Percentiles rank a stretch among this genome's conserved stretches.
Evolutionary conservation across 35 echinoderm and acorn worm genomes (phyloP).

Genomic region (Heliocidaris erythrogramma): DNA sequence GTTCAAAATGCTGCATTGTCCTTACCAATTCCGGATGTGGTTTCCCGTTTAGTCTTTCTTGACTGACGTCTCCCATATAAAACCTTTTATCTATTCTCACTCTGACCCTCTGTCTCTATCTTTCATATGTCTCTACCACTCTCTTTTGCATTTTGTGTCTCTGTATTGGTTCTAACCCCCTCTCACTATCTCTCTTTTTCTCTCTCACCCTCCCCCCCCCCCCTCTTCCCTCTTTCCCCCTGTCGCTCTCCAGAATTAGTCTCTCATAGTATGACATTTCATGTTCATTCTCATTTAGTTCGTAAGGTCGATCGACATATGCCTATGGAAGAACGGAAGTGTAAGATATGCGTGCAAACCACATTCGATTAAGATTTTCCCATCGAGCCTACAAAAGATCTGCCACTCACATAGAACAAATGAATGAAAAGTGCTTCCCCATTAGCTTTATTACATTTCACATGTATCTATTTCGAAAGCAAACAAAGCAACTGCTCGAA

Average conservation of each 20-base stretch:
- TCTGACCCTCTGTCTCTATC: background rate
- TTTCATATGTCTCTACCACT: background rate
- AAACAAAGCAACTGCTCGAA: background rate
- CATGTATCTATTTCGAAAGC: background rate
- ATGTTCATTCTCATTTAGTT: background rate
- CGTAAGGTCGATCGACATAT: background rate
- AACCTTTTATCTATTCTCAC: background rate
- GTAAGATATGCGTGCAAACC: background rate
- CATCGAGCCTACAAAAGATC: too few relatives aligned
- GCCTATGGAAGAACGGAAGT: background rate
- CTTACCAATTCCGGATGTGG: background rate
- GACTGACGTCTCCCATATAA: background rate
- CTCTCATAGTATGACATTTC: background rate
- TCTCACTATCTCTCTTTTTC: background rate
- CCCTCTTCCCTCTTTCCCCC: background rate
- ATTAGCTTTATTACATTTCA: background rate
- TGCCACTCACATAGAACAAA: background rate
- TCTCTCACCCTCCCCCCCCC: background rate
- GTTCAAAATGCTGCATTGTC: too few relatives aligned
- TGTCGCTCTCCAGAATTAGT: background rate
- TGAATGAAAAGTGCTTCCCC: background rate
- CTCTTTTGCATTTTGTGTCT: background rate
- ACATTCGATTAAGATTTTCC: background rate
- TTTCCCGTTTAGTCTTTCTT: background rate
- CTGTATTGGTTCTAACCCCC: background rate